Evolutionary conservation across 1,140 invertebrate species (phyloP), one percentile per base, ranked within the genome.

Genomic region (Hyles euphorbiae): DNA sequence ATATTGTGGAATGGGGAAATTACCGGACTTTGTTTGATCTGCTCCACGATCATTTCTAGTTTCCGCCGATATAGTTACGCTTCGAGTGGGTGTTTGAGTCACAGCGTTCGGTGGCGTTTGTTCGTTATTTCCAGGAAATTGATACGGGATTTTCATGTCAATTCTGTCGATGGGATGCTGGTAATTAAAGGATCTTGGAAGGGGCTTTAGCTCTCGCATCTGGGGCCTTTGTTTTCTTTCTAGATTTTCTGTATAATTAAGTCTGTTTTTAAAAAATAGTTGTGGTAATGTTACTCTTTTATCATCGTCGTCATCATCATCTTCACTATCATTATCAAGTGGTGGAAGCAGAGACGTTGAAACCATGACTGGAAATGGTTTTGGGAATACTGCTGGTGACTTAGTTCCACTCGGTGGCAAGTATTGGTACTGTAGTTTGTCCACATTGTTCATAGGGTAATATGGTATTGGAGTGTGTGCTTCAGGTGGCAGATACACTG

Each of bases 401-500:
- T 83, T 87, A n/a, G 78, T 70, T 33, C 64, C 74, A 49, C 74
- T 74, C 7, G 74, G 70, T 34, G 83, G 79, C 52, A 83, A 61
- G 57, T 76, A 85, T 56, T 74, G 79, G 56, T 71, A 77, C 47
- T 72, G 79, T 12, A 83, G 59, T 60, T 82, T 82, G 47, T 83
- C 78, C 32, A 74, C 56, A 60, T 78, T 74, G 43, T 81, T 85
- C 43, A 82, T 67, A 12, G 76, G 46, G 51, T 74, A 86, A 70
- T 79, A 83, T n/a, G 86, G 83, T 32, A 76, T 59, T 34, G 80
- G 58, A n/a, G 81, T 80, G 8, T 83, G 78, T 34, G 78, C 71
- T 63, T 86, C 82, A 34, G 78, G 78, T 34, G 82, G 80, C 53
- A 87, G 72, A 63, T 83, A 87, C 61, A 83, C 70, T 34, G 80